These are phyloP conservation scores for Leptopilina myrica DNA, from an alignment of 2,888 invertebrate genomes.

Conservation along the genomic window DNA sequence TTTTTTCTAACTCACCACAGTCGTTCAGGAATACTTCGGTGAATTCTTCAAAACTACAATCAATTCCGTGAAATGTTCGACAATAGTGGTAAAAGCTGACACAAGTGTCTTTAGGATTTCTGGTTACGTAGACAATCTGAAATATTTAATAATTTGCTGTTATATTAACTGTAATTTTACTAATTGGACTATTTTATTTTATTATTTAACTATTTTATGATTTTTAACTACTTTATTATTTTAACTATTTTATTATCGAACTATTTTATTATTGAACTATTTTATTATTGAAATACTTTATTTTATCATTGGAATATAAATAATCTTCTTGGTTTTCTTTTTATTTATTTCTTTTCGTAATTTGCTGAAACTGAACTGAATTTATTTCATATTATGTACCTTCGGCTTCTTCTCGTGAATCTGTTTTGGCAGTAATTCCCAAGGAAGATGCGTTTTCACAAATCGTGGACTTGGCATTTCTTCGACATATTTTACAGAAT, in stretches of 20 bases:
- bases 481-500: constrained; percentile 85
- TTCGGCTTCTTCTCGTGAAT: constrained; percentile 82
- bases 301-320: no score
- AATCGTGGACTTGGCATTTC: constrained; percentile 85
- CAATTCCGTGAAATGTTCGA: constrained; percentile 82
- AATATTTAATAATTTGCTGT: constrained; percentile 49
- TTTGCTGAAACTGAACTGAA: no score
- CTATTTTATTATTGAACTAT: no score
- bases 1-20: constrained; percentile 77
- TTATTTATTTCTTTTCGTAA: no score
- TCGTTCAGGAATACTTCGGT: constrained; percentile 85
- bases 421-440: constrained; percentile 83
- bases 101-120: constrained; percentile 94
- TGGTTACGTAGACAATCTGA: constrained; percentile 90
- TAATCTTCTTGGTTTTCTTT: constrained; percentile 39
- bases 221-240: no score
- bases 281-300: no score
- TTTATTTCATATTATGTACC: constrained; percentile 74
- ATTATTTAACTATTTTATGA: no score
- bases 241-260: no score
- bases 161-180: not conserved
- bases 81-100: constrained; percentile 94
- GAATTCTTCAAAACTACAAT: constrained; percentile 85
- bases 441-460: constrained; percentile 86
- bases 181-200: not conserved